Evolutionary conservation across 2,113 vertebrate genomes (phyloP), one percentile per base, ranked within the genome.

Genomic region (Ammodramus savannarum): DNA sequence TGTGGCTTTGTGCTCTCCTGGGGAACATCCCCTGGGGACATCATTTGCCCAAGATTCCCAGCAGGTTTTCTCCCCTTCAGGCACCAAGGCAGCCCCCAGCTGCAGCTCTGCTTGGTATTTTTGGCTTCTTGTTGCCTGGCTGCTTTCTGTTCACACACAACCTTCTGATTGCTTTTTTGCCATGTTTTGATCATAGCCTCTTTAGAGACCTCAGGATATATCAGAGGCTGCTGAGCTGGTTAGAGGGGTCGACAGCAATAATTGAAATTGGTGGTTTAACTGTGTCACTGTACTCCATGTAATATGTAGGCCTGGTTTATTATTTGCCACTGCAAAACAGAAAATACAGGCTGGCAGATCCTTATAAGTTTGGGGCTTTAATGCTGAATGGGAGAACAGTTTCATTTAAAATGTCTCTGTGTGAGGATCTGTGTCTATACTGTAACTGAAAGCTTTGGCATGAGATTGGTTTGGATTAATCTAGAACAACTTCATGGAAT

Each of bases 121-220:
- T 48, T 49, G 67, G 15, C 41, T 69, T 68, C 4, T 36, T 80
- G 43, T 65, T 89, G 31, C 73, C 36, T 51, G 48, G 31, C 21
- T 90, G 63, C 36, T 62, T 92, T 92, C 81, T 74, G 63, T 69
- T 91, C 81, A 23, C 44, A 87, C 9, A 25, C 63, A 21, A 22
- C 43, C 25, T 89, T 75, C 77, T 61, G 52, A 69, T 75, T 93
- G 52, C 76, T 79, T 74, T 85, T 90, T 46, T 44, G 79, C 57
- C 38, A 19, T 44, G 74, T 92, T 94, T 68, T 93, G 87, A 79
- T 82, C 3, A 0, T 49, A 21, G 31, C 52, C 76, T 78, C 5
- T 95, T 89, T 78, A 87, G 80, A 89, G 85, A 89, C 58, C 81
- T 87, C 67, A 54, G 62, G 84, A 82, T 85, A 36, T 61, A 91